Evolutionary conservation across 2,113 vertebrate genomes (phyloP).

Genomic region (Dromaius novaehollandiae): DNA sequence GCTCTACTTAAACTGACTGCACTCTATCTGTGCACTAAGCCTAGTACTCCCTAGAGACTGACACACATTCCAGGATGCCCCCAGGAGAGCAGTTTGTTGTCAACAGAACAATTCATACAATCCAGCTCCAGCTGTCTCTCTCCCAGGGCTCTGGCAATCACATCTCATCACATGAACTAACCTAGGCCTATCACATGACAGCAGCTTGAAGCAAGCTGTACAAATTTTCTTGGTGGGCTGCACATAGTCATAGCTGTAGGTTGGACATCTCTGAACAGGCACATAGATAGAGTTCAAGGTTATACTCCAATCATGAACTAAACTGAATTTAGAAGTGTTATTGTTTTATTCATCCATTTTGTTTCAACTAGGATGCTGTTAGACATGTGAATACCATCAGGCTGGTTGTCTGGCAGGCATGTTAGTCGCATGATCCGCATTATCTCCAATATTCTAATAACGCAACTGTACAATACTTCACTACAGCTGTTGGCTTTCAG

Average conservation of each 20-base stretch:
- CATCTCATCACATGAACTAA: rapidly evolving
- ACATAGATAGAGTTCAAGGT: neutral
- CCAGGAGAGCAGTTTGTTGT: neutral
- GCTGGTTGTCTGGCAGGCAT: neutral
- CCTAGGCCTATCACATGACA: neutral
- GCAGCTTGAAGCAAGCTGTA: neutral
- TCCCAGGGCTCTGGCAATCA: neutral
- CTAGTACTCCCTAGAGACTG: neutral
- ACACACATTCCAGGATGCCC: neutral
- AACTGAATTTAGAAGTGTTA: neutral
- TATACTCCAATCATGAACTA: neutral
- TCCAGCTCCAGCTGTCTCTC: neutral
- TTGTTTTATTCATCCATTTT: neutral
- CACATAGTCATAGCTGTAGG: neutral
- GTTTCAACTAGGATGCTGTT: neutral
- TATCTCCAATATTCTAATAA: neutral
- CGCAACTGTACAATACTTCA: neutral
- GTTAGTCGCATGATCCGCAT: neutral
- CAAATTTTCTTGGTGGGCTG: neutral
- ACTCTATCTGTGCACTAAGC: neutral
- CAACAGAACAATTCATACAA: neutral
- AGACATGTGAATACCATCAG: rapidly evolving
- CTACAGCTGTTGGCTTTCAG: neutral
- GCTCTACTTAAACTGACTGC: neutral
- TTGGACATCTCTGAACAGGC: neutral